Evolutionary conservation across 2,113 vertebrate species (phyloP).

Genomic region (Tautogolabrus adspersus): DNA sequence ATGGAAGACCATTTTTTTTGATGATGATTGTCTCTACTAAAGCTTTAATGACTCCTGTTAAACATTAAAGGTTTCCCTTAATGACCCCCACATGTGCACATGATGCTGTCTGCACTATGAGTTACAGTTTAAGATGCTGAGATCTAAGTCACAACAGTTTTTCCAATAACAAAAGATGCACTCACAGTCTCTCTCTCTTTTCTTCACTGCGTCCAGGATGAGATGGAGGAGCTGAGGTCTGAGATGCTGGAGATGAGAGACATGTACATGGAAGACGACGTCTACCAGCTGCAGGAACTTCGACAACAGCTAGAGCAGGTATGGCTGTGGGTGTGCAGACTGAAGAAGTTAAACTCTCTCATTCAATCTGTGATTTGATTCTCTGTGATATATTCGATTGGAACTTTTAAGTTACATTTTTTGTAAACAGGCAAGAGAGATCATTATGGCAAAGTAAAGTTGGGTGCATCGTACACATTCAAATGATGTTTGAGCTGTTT

Average conservation of each 20-base stretch:
- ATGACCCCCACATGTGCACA: conserved; percentile 1
- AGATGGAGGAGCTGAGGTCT: conserved; percentile 95
- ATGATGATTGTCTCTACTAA: conserved; percentile 1
- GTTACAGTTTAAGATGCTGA: conserved; percentile 4
- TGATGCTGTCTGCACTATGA: not conserved
- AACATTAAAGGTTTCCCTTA: not conserved
- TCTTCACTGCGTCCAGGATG: conserved; percentile 85
- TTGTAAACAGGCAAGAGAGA: no score
- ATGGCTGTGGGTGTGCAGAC: not conserved
- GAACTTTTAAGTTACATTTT: no score
- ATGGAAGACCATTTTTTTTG: conserved; percentile 16
- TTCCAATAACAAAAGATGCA: no score
- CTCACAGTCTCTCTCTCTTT: not conserved
- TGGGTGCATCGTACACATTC: no score
- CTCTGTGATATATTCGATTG: no score
- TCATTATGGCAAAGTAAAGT: no score
- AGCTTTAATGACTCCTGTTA: conserved; percentile 11
- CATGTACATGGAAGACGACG: conserved; percentile 98
- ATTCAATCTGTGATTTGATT: not conserved
- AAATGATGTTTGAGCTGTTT: no score
- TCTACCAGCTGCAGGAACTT: conserved; percentile 97
- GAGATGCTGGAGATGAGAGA: conserved; percentile 99
- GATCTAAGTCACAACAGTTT: not conserved
- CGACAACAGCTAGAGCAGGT: conserved; percentile 95
- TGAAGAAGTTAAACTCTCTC: not conserved